A percentile compares a stretch with the other conserved stretches of the same genome.
phyloP scores from a whole-genome alignment of 2,888 invertebrate species.

The Adelognathus sp. region DNA sequence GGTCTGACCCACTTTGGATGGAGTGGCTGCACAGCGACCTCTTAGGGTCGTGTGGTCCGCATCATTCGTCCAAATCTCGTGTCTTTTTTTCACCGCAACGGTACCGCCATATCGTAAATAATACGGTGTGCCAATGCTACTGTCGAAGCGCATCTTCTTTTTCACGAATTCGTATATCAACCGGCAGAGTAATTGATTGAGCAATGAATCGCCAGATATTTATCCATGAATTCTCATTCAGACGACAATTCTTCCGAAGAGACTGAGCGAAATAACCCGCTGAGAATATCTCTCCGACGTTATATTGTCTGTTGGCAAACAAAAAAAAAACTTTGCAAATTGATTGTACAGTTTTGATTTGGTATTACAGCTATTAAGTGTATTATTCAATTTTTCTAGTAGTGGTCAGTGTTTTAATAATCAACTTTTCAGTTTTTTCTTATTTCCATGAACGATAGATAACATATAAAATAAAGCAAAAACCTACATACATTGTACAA shows the following conservation, averaged over 20 bases:
- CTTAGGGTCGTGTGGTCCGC: slow-evolving; percentile 50
- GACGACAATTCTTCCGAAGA: background rate
- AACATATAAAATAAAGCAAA: no score
- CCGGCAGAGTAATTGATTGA: slow-evolving; percentile 1
- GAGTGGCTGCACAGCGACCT: slow-evolving; percentile 47
- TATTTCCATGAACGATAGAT: no score
- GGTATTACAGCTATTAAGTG: no score
- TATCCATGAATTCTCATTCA: background rate
- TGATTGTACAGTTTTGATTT: no score
- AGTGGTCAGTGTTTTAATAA: no score
- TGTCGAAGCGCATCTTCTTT: background rate
- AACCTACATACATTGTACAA: no score
- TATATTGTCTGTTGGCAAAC: no score
- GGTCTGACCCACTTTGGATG: slow-evolving; percentile 52
- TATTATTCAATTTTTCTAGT: no score
- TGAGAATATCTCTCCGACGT: no score
- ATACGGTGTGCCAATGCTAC: background rate
- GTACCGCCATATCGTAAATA: slow-evolving; percentile 13
- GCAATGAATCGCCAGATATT: background rate
- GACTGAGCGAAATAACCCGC: background rate
- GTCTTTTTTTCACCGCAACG: slow-evolving; percentile 35
- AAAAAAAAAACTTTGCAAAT: no score
- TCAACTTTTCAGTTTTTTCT: no score
- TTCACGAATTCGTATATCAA: background rate
- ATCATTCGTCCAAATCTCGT: slow-evolving; percentile 39